These are phyloP conservation scores for Hemaris fuciformis DNA, from an alignment of 2,888 invertebrate species.

Conservation along the genomic window DNA sequence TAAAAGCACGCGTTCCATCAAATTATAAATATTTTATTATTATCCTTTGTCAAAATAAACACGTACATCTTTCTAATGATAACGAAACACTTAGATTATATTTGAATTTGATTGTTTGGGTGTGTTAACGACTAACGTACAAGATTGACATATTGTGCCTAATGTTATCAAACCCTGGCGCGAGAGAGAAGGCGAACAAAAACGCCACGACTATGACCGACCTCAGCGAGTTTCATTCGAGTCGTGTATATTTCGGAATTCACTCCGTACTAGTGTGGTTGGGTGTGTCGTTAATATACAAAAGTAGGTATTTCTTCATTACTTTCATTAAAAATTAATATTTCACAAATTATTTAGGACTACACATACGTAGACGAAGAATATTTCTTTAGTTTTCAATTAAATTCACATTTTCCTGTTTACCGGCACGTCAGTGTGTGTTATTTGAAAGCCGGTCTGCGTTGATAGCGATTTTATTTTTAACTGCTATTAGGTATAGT, in stretches of 20 bases:
- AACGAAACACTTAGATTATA: not conserved
- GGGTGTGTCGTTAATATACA: constrained; percentile 63
- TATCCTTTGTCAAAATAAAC: not conserved
- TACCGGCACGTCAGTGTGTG: constrained; percentile 39
- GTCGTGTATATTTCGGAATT: constrained; percentile 67
- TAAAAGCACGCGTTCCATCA: too few species aligned
- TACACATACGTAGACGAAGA: not conserved
- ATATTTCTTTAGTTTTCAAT: not conserved
- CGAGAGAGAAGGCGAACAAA: constrained; percentile 70
- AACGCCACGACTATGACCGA: constrained; percentile 58
- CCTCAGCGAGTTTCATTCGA: constrained; percentile 52
- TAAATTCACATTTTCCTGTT: not conserved
- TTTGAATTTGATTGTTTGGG: not conserved
- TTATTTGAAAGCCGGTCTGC: constrained; percentile 54
- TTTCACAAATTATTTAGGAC: not conserved
- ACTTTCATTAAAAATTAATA: constrained; percentile 12
- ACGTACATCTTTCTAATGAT: not conserved
- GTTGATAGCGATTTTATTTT: constrained; percentile 60
- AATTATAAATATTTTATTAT: too few species aligned
- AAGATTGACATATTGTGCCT: constrained; percentile 21
- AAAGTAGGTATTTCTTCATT: constrained; percentile 59
- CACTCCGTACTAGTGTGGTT: constrained; percentile 51
- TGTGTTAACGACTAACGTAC: not conserved
- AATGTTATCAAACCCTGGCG: constrained; percentile 49
- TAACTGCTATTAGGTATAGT: constrained; percentile 37